Evolutionary conservation across 2,888 invertebrate genomes (phyloP).

Genomic region (Ennomos fuscantarius): DNA sequence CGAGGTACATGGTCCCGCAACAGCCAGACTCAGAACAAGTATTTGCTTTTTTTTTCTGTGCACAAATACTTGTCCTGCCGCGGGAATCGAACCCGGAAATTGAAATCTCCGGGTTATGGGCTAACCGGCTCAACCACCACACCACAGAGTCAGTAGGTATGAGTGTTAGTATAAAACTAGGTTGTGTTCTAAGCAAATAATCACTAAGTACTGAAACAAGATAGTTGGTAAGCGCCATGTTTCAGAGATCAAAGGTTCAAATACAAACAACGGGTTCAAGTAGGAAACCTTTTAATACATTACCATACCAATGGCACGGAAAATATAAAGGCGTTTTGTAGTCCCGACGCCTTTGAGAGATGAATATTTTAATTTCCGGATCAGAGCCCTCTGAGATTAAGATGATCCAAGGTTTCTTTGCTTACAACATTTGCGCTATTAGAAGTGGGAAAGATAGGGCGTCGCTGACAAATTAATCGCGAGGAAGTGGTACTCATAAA

Average conservation of each 20-base stretch:
- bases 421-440: conserved; percentile 22
- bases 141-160: too few species aligned
- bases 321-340: conserved; percentile 32
- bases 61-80: too few species aligned
- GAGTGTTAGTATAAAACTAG: too few species aligned
- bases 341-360: conserved; percentile 32
- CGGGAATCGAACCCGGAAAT: too few species aligned
- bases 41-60: too few species aligned
- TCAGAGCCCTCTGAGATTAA: conserved; percentile 30
- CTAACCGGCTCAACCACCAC: too few species aligned
- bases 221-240: neutral
- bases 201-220: neutral
- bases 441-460: conserved; percentile 11
- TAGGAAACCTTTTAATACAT: conserved; percentile 36
- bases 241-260: conserved; percentile 15
- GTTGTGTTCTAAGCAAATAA: too few species aligned
- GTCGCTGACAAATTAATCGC: conserved; percentile 18
- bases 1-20: too few species aligned
- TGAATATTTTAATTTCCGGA: conserved; percentile 47
- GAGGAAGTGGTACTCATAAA: conserved; percentile 10
- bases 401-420: conserved; percentile 34
- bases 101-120: too few species aligned
- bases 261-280: conserved; percentile 20
- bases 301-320: conserved; percentile 33
- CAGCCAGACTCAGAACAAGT: too few species aligned